A percentile compares a stretch with the other conserved stretches of the same genome.
Evolutionary conservation across 2,888 invertebrate species (phyloP).

Genomic region (Calliopum simillimum): DNA sequence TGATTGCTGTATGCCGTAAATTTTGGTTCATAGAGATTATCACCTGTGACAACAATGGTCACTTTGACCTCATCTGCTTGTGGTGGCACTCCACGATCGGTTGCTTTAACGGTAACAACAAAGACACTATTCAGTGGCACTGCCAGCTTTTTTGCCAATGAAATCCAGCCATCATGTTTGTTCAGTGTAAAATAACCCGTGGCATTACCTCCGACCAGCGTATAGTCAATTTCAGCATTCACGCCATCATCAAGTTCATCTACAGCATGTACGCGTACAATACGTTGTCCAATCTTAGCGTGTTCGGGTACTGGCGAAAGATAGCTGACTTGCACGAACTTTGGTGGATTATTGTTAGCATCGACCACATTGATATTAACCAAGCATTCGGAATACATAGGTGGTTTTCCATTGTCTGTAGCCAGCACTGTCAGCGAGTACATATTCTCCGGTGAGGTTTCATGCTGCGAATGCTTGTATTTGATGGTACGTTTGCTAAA

Average conservation of each 20-base stretch:
- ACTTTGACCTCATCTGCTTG: constrained; percentile 82
- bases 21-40: constrained; percentile 82
- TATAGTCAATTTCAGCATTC: constrained; percentile 89
- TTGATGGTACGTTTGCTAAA: constrained; percentile 84
- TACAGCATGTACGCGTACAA: constrained; percentile 79
- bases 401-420: constrained; percentile 94
- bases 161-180: constrained; percentile 84
- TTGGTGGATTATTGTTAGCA: constrained; percentile 91
- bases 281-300: constrained; percentile 76
- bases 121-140: constrained; percentile 74
- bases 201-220: constrained; percentile 80
- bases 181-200: constrained; percentile 80
- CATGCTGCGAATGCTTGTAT: constrained; percentile 84
- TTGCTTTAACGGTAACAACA: constrained; percentile 78
- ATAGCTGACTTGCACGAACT: constrained; percentile 80
- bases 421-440: constrained; percentile 91
- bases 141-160: constrained; percentile 71
- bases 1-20: constrained; percentile 89
- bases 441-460: constrained; percentile 88
- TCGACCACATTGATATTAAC: constrained; percentile 91
- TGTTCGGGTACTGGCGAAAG: constrained; percentile 86
- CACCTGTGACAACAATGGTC: constrained; percentile 84
- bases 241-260: constrained; percentile 87
- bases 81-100: constrained; percentile 89
- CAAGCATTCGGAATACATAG: constrained; percentile 88